phyloP scores from a whole-genome alignment of 92 coral and sea anemone species.

The Desmophyllum pertusum region DNA sequence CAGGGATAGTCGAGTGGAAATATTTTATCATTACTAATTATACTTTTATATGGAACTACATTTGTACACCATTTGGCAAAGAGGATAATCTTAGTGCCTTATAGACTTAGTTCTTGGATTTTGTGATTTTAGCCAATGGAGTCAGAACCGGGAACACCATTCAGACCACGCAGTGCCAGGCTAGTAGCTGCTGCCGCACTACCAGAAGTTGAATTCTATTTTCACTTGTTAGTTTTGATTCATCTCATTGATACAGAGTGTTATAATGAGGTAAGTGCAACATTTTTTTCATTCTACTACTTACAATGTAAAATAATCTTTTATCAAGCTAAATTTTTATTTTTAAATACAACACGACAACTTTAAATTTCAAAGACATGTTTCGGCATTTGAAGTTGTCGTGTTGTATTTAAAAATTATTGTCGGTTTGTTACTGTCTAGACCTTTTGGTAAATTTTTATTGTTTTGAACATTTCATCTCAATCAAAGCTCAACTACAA shows the following conservation, averaged over 20 bases:
- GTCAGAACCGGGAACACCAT: constrained; percentile 74
- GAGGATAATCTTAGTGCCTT: background rate
- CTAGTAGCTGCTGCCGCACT: constrained; percentile 75
- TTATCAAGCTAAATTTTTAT: background rate
- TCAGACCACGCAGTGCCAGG: constrained; percentile 94
- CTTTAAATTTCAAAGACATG: too few relatives aligned
- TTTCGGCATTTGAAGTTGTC: too few relatives aligned
- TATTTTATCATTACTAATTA: too few relatives aligned
- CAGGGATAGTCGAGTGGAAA: too few relatives aligned
- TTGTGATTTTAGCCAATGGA: constrained; percentile 84
- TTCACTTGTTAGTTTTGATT: constrained; percentile 92
- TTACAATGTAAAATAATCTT: too few relatives aligned
- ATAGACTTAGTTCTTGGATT: too few relatives aligned
- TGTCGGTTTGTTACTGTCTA: too few relatives aligned
- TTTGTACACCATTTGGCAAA: background rate
- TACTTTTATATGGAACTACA: too few relatives aligned
- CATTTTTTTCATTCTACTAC: background rate
- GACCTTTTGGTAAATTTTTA: too few relatives aligned
- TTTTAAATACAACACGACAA: too few relatives aligned
- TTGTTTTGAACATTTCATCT: too few relatives aligned
- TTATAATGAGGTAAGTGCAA: constrained; percentile 72
- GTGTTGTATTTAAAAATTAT: too few relatives aligned
- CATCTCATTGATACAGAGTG: constrained; percentile 94
- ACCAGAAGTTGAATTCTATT: constrained; percentile 94
- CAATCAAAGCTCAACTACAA: background rate